Evolutionary conservation across 2,797 vertebrate species (phyloP).

Genomic region (Sebastes jordani): DNA sequence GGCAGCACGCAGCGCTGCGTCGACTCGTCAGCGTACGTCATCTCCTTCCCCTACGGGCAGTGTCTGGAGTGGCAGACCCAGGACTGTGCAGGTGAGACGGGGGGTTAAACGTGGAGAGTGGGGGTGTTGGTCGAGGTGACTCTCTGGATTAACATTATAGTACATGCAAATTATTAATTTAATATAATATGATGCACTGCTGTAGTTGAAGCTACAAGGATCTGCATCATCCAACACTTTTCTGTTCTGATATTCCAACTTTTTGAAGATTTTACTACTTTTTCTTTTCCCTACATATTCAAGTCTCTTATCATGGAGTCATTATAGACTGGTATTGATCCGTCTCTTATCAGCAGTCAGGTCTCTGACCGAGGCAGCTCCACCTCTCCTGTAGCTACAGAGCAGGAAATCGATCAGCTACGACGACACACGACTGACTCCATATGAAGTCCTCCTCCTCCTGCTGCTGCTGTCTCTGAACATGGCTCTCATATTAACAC

Average conservation of each 20-base stretch:
- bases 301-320: not conserved
- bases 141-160: not conserved
- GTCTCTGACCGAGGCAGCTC: not conserved
- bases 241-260: not conserved
- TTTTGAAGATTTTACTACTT: not conserved
- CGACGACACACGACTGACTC: conserved; percentile 26
- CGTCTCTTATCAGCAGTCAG: conserved; percentile 40
- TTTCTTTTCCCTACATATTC: not conserved
- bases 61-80: conserved; percentile 96
- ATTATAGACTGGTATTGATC: conserved; percentile 40
- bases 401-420: conserved; percentile 45
- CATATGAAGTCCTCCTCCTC: conserved; percentile 11
- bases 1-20: conserved; percentile 90
- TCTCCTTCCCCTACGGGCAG: conserved; percentile 96
- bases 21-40: conserved; percentile 94
- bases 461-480: conserved; percentile 2
- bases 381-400: conserved; percentile 21
- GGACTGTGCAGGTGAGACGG: conserved; percentile 64
- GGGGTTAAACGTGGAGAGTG: too few species aligned
- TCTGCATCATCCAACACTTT: not conserved
- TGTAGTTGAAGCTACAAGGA: not conserved
- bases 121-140: not conserved
- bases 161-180: not conserved
- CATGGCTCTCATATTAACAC: conserved; percentile 28
- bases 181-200: too few species aligned